Evolutionary conservation across 2,113 vertebrate species (phyloP).

Genomic region (Lontra canadensis): DNA sequence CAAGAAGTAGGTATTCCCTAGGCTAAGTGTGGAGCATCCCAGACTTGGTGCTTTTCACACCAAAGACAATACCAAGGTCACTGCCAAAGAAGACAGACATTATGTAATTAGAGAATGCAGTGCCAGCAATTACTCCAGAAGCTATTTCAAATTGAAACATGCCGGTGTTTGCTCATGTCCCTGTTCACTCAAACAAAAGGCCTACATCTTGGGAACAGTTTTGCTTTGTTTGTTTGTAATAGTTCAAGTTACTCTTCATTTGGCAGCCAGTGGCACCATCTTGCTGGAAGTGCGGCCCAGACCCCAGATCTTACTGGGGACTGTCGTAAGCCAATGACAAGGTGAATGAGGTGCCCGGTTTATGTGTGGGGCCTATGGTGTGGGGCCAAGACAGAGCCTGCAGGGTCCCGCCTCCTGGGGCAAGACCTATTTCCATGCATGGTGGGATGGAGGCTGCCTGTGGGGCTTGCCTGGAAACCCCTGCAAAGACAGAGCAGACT

Average conservation of each 20-base stretch:
- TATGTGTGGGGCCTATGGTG: neutral
- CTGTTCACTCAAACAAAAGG: constrained; percentile 83
- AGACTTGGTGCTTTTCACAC: constrained; percentile 53
- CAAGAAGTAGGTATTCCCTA: constrained; percentile 22
- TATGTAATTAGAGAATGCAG: constrained; percentile 80
- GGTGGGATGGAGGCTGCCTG: neutral
- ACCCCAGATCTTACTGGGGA: neutral
- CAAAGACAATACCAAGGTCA: constrained; percentile 74
- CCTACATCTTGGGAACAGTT: constrained; percentile 82
- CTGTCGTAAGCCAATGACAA: constrained; percentile 22
- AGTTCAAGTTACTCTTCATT: constrained; percentile 72
- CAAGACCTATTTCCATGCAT: neutral
- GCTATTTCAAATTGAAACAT: constrained; percentile 80
- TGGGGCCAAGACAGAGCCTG: neutral
- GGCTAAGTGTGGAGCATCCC: neutral
- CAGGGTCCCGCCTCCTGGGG: neutral
- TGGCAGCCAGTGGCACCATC: constrained; percentile 72
- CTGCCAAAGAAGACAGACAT: constrained; percentile 72
- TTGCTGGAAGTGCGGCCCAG: constrained; percentile 66
- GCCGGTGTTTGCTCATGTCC: constrained; percentile 76
- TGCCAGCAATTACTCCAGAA: constrained; percentile 81
- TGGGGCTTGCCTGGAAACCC: neutral
- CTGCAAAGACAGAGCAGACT: neutral
- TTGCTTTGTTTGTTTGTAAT: constrained; percentile 78
- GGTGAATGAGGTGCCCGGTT: neutral